Percentiles rank a stretch among this genome's conserved stretches.
Conservation (phyloP, 2,888 invertebrate species). For the Marronus borbonicus region DNA sequence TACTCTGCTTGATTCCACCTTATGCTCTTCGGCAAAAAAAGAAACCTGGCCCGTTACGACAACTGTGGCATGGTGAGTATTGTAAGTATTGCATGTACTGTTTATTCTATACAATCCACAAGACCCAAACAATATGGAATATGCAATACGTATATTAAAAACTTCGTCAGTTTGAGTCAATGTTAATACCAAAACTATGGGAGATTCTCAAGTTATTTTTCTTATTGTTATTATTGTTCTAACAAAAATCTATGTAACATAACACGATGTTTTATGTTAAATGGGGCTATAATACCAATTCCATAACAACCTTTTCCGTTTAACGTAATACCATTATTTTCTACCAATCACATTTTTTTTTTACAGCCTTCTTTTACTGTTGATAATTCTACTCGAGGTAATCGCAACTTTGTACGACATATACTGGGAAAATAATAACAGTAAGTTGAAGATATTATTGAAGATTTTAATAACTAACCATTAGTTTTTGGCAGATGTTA, state of each 20-base stretch:
- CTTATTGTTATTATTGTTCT: too few relatives aligned
- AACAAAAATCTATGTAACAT: too few relatives aligned
- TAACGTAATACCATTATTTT: too few relatives aligned
- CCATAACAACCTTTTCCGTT: too few relatives aligned
- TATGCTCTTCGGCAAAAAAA: slow-evolving; percentile 72
- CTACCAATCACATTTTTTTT: slow-evolving; percentile 52
- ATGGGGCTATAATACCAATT: too few relatives aligned
- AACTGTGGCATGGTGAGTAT: slow-evolving; percentile 61
- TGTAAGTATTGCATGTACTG: background rate
- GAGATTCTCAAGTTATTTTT: too few relatives aligned
- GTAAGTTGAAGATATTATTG: slow-evolving; percentile 58
- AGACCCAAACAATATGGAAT: too few relatives aligned
- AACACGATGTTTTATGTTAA: too few relatives aligned
- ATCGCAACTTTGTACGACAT: slow-evolving; percentile 64
- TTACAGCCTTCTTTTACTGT: slow-evolving; percentile 63
- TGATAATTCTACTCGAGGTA: slow-evolving; percentile 61
- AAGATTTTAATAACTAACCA: background rate
- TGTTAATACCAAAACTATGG: too few relatives aligned
- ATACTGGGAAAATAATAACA: slow-evolving; percentile 58
- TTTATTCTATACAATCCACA: background rate
- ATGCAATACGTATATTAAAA: too few relatives aligned
- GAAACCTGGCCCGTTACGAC: slow-evolving; percentile 59
- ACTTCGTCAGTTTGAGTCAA: too few relatives aligned
- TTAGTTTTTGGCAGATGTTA: slow-evolving; percentile 70
- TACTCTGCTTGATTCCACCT: slow-evolving; percentile 74